phyloP scores from a whole-genome alignment of 2,888 invertebrate genomes.

The Lasioglossum marginatum region DNA sequence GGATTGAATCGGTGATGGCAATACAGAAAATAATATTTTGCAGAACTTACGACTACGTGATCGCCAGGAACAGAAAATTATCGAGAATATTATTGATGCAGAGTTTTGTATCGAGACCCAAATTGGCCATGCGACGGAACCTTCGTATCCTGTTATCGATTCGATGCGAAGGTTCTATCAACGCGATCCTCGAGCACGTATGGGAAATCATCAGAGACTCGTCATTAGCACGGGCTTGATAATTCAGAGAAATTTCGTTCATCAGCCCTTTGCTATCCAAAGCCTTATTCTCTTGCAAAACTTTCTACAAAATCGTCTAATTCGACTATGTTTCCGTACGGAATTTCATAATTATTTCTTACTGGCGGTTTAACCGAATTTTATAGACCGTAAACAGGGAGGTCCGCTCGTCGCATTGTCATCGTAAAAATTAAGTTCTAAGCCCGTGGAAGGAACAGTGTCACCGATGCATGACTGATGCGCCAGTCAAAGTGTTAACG shows the following conservation, averaged over 20 bases:
- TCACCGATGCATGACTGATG: not conserved
- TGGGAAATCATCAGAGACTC: not conserved
- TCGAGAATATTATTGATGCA: not conserved
- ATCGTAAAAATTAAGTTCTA: not conserved
- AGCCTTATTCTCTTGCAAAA: not conserved
- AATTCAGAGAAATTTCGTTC: not conserved
- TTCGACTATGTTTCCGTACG: not conserved
- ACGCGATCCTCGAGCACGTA: not conserved
- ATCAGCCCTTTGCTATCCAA: not conserved
- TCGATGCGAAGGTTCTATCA: not conserved
- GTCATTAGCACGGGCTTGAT: not conserved
- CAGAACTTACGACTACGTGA: not conserved
- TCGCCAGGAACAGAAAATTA: not conserved
- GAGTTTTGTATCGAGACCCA: not conserved
- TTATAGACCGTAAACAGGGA: not conserved
- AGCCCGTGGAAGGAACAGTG: not conserved
- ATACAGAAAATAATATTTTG: not conserved
- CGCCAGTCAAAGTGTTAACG: conserved; percentile 15
- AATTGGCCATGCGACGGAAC: not conserved
- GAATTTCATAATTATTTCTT: not conserved
- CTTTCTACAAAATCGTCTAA: not conserved
- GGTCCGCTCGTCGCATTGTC: not conserved
- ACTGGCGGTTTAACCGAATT: not conserved
- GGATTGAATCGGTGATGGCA: not conserved
- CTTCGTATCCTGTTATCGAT: conserved; percentile 14